Evolutionary conservation across 2,797 vertebrate species (phyloP).

Genomic region (Platyrinchus mystaceus): DNA sequence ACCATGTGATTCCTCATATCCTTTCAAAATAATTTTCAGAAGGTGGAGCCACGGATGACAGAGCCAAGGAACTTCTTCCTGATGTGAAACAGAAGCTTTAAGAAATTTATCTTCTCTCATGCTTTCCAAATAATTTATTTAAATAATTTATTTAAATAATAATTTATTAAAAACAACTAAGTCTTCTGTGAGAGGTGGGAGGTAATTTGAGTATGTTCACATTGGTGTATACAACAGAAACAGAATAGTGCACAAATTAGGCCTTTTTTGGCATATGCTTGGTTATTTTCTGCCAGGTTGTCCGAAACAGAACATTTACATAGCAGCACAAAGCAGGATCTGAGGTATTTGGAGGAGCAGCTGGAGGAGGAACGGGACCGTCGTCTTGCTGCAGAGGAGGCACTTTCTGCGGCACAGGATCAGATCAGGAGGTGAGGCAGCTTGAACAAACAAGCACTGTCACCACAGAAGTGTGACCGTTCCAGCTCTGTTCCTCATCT

Average conservation of each 20-base stretch:
- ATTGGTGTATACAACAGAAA: not conserved
- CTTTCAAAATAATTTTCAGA: not conserved
- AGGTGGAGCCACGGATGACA: not conserved
- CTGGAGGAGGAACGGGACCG: slow-evolving; percentile 85
- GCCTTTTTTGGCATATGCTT: not conserved
- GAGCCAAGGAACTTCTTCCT: not conserved
- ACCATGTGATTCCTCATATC: not conserved
- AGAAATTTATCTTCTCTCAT: not conserved
- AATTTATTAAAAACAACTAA: not conserved
- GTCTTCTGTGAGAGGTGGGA: not conserved
- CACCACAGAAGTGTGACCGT: not conserved
- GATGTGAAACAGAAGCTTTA: not conserved
- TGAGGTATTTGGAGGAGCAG: slow-evolving; percentile 70
- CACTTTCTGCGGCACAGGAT: slow-evolving; percentile 80
- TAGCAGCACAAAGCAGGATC: slow-evolving; percentile 64
- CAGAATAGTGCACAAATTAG: not conserved
- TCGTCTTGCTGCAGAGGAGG: slow-evolving; percentile 82
- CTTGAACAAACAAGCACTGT: not conserved
- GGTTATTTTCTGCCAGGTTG: slow-evolving; percentile 75
- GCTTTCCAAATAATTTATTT: not conserved
- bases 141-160: too few relatives aligned
- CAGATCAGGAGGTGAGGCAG: slow-evolving; percentile 80
- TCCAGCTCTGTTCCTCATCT: not conserved
- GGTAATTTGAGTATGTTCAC: not conserved
- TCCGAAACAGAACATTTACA: slow-evolving; percentile 73